These are phyloP conservation scores for Cyclopterus lumpus DNA, from an alignment of 2,797 vertebrate species.

Conservation along the genomic window DNA sequence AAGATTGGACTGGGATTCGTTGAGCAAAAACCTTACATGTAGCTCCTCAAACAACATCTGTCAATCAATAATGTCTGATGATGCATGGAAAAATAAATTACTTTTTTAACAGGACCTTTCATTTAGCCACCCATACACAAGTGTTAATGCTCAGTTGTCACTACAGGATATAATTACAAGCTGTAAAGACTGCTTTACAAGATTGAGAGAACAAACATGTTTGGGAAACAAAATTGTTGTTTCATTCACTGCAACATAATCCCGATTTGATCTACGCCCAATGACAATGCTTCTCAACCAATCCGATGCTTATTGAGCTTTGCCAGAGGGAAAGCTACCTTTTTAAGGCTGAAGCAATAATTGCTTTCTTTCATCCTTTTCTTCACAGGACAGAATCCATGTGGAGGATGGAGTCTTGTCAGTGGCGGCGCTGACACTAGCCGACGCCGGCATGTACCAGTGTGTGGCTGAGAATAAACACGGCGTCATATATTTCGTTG, in stretches of 20 bases:
- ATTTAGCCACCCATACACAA: slow-evolving; percentile 7
- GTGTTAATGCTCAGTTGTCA: background rate
- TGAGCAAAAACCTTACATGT: background rate
- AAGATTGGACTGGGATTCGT: background rate
- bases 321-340: slow-evolving; percentile 36
- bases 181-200: slow-evolving; percentile 7
- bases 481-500: slow-evolving; percentile 91
- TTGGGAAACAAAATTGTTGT: slow-evolving; percentile 31
- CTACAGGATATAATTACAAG: background rate
- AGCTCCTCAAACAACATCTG: background rate
- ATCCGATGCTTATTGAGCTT: slow-evolving; percentile 46
- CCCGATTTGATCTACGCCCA: slow-evolving; percentile 51
- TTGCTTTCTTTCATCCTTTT: slow-evolving; percentile 62
- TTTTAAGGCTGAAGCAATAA: slow-evolving; percentile 54
- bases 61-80: slow-evolving; percentile 1
- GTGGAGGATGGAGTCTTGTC: slow-evolving; percentile 93
- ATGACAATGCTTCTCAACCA: slow-evolving; percentile 42
- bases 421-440: slow-evolving; percentile 89
- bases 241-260: slow-evolving; percentile 36
- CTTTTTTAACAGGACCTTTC: background rate
- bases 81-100: background rate
- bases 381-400: slow-evolving; percentile 90
- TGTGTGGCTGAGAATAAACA: slow-evolving; percentile 98
- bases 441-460: slow-evolving; percentile 95
- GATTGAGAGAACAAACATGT: background rate